Evolutionary conservation across 2,797 vertebrate genomes (phyloP), one percentile per base, ranked within the genome.

Genomic region (Rhyacichthys aspro): DNA sequence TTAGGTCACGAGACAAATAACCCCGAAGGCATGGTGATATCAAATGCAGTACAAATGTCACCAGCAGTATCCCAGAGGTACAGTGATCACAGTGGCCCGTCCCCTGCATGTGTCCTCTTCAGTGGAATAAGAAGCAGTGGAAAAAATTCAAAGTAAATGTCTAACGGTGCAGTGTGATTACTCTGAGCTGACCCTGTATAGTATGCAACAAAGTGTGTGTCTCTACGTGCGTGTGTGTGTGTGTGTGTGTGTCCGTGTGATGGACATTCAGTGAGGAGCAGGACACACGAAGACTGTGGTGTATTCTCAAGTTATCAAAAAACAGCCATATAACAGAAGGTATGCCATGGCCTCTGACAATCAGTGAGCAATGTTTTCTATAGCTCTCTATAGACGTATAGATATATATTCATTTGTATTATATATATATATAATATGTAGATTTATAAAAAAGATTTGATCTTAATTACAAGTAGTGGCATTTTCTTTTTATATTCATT

Each of bases 401-500:
- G 72, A 86, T 90, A 87, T 86, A 78, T 87, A 78, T 89, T 76
- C 78, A 82, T 91, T 82, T 89, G 67, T 80, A 84, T 88, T 86
- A 87, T 90, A 90, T 89, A 90, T n/a, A n/a, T 34, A 52, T 89
- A 90, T 88, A 90, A 89, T 90, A 90, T 90, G 85, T 90, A 86
- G 87, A 86, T 91, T 89, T 84, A 90, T 94, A 89, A 94, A 95
- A 90, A 94, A 92, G 82, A 54, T 90, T 83, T 93, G 79, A 77
- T 89, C 76, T 82, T 92, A 91, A 95, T 96, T 96, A 97, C 96
- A 96, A 89, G 94, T 95, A 93, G 93, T 94, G 93, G 85, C 90
- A 92, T 95, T 93, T 94, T 84, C 88, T 93, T 94, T 55, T 92
- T 94, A 93, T 95, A 94, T 94, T 93, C 94, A 95, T 98, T 99